Conservation (phyloP, 2,113 vertebrate genomes). For the Felis catus region DNA sequence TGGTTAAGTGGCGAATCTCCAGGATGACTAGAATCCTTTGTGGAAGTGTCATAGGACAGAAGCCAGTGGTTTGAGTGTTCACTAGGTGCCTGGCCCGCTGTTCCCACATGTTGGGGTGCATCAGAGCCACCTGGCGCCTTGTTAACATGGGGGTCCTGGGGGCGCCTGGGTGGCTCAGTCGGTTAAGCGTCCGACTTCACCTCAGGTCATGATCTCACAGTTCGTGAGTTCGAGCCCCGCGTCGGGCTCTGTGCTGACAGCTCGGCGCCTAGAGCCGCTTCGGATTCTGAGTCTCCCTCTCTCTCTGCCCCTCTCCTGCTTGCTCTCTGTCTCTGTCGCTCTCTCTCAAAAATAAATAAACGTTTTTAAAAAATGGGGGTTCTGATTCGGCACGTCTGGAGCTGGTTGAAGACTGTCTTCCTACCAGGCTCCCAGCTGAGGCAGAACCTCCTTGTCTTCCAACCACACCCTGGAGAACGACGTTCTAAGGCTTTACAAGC, state of each 20-base stretch:
- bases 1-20: not conserved
- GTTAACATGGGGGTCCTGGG: not conserved
- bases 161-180: no score
- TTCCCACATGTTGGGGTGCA: fast-evolving
- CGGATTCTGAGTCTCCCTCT: no score
- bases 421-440: not conserved
- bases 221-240: no score
- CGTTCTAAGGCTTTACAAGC: not conserved
- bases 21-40: not conserved
- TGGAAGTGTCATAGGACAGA: fast-evolving
- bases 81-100: not conserved
- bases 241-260: no score
- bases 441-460: not conserved
- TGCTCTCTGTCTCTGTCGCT: no score
- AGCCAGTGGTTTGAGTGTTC: not conserved
- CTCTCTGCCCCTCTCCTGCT: no score
- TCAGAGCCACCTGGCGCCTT: fast-evolving
- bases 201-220: no score
- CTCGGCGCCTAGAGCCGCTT: no score
- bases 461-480: not conserved
- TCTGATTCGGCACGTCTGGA: fast-evolving
- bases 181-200: no score
- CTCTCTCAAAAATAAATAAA: no score
- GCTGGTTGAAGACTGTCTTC: not conserved
- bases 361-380: not conserved